Conservation (phyloP, 2,888 invertebrate genomes). For the Drosophila falleni region DNA sequence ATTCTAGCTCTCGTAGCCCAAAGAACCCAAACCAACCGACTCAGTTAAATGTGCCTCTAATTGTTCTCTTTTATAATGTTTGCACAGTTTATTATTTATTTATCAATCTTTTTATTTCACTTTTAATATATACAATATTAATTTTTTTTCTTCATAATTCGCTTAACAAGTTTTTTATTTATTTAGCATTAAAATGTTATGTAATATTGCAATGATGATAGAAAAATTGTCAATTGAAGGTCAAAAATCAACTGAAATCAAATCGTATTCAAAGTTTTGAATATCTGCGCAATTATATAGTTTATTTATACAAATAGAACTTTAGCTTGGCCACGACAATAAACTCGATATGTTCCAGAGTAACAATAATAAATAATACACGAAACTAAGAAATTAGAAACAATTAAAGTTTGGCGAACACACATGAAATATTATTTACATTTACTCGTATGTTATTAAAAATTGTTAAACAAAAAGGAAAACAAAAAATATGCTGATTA, state of each 20-base stretch:
- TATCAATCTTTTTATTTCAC: conserved; percentile 35
- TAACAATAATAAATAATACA: conserved; percentile 6
- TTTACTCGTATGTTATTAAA: conserved; percentile 37
- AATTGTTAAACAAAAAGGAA: conserved; percentile 38
- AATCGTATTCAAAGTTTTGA: conserved; percentile 85
- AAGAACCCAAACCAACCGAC: conserved; percentile 40
- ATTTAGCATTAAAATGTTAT: conserved; percentile 58
- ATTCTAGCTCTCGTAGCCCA: conserved; percentile 45
- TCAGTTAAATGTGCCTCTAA: conserved; percentile 51
- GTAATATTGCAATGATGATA: conserved; percentile 64
- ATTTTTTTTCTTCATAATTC: conserved; percentile 44
- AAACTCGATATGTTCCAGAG: conserved; percentile 32
- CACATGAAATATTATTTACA: conserved; percentile 27
- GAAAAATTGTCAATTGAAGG: conserved; percentile 48
- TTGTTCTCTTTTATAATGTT: conserved; percentile 53
- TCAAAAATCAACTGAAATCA: conserved; percentile 51
- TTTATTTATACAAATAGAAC: conserved; percentile 39
- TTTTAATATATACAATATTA: conserved; percentile 19
- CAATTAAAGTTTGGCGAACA: conserved; percentile 32
- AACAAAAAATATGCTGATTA: conserved; percentile 14
- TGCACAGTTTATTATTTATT: conserved; percentile 52
- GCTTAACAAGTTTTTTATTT: conserved; percentile 53
- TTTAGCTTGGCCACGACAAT: conserved; percentile 55
- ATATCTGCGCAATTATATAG: conserved; percentile 53
- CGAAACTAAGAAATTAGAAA: conserved; percentile 7